phyloP scores from a whole-genome alignment of 2,797 vertebrate species.

The Catharus ustulatus region DNA sequence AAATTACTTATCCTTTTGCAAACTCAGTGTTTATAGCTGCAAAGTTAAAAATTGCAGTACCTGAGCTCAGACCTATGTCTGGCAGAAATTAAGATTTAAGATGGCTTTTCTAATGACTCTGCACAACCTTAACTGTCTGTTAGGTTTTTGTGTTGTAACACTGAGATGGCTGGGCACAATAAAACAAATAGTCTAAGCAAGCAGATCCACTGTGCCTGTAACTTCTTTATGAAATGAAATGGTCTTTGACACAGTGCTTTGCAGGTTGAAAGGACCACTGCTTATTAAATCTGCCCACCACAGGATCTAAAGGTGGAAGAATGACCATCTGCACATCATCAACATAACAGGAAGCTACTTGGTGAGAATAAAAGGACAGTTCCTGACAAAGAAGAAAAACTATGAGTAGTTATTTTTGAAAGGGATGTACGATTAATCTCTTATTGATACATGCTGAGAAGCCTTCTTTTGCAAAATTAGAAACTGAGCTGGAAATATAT shows the following conservation, averaged over 20 bases:
- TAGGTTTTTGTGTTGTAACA: background rate
- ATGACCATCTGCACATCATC: background rate
- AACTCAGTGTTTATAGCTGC: background rate
- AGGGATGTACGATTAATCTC: background rate
- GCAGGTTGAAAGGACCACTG: background rate
- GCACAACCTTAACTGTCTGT: background rate
- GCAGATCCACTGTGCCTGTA: background rate
- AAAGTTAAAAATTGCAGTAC: background rate
- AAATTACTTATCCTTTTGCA: background rate
- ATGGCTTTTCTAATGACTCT: background rate
- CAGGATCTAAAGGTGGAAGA: background rate
- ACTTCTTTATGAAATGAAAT: background rate
- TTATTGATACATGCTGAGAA: background rate
- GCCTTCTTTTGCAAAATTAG: background rate
- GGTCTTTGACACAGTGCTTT: background rate
- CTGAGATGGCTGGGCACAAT: background rate
- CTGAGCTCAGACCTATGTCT: background rate
- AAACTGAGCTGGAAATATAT: background rate
- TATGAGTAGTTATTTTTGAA: background rate
- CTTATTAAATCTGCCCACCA: background rate
- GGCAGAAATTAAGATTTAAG: background rate
- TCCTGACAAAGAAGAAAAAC: background rate
- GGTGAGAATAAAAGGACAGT: background rate
- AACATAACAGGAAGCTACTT: background rate
- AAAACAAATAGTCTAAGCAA: background rate